These are phyloP conservation scores for Nasonia vitripennis DNA, from an alignment of 1,140 invertebrate species.

Conservation along the genomic window DNA sequence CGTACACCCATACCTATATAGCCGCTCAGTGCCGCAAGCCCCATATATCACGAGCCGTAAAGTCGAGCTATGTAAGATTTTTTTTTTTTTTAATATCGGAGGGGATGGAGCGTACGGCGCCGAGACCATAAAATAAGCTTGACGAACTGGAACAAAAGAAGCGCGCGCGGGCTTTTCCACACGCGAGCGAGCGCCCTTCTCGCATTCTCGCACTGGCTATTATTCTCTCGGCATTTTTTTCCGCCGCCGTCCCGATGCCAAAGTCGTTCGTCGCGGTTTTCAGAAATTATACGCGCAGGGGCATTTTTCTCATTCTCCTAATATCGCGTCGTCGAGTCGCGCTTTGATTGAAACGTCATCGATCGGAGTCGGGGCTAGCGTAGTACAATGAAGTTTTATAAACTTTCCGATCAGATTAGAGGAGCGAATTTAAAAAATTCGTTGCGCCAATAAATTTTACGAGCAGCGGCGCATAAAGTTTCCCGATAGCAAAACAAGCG, in stretches of 20 bases:
- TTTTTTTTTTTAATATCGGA: constrained; percentile 7
- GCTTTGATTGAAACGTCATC: background rate
- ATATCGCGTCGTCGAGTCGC: background rate
- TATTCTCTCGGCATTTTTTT: background rate
- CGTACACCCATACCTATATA: background rate
- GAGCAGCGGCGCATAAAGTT: background rate
- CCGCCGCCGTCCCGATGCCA: background rate
- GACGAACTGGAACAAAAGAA: constrained; percentile 24
- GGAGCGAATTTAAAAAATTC: background rate
- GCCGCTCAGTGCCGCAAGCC: background rate
- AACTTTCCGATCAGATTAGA: background rate
- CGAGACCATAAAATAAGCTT: constrained; percentile 22
- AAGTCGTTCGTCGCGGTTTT: background rate
- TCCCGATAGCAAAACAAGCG: background rate
- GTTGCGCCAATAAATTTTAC: background rate
- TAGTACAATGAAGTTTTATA: background rate
- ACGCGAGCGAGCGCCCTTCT: background rate
- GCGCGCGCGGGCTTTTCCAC: background rate
- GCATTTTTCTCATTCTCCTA: background rate
- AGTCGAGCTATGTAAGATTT: constrained; percentile 6
- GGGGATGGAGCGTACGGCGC: constrained; percentile 18
- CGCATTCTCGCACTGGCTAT: background rate
- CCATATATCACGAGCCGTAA: constrained; percentile 19
- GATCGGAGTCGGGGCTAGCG: too few species aligned
- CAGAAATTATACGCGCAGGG: background rate